phyloP scores from a whole-genome alignment of 2,113 vertebrate genomes.

The Calidris pugnax region DNA sequence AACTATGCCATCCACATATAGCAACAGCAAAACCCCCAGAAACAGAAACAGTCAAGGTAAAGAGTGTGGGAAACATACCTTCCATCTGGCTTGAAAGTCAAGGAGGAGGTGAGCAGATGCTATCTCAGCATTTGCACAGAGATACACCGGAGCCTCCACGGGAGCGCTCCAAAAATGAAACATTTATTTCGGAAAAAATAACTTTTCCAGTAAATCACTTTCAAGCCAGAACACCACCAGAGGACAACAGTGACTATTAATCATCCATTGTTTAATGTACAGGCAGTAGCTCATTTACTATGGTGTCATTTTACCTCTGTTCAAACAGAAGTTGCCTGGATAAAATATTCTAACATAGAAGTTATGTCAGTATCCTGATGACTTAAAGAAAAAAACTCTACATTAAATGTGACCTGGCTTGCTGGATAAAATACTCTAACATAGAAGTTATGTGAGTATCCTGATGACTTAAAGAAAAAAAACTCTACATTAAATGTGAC shows the following conservation, averaged over 20 bases:
- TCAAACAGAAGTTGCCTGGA: not conserved
- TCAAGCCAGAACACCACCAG: constrained; percentile 7
- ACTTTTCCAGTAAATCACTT: constrained; percentile 27
- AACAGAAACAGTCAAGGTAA: constrained; percentile 24
- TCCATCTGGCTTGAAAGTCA: constrained; percentile 58
- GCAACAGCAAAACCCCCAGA: constrained; percentile 2
- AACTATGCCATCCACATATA: not conserved
- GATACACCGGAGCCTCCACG: not conserved
- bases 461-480: not conserved
- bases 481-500: no score
- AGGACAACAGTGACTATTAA: constrained; percentile 6
- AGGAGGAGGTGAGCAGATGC: constrained; percentile 40
- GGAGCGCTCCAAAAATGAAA: constrained; percentile 27
- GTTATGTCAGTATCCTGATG: not conserved
- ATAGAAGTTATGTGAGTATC: not conserved
- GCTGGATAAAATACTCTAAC: not conserved
- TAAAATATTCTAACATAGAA: not conserved
- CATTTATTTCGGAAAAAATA: constrained; percentile 5
- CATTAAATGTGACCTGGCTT: not conserved
- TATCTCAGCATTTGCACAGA: constrained; percentile 22
- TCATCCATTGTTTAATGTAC: not conserved
- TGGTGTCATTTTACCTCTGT: not conserved
- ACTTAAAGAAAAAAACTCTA: not conserved
- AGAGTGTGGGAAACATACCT: not conserved
- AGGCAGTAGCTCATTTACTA: not conserved